phyloP scores from a whole-genome alignment of 2,888 invertebrate genomes.

The Thysanoteuthis rhombus region DNA sequence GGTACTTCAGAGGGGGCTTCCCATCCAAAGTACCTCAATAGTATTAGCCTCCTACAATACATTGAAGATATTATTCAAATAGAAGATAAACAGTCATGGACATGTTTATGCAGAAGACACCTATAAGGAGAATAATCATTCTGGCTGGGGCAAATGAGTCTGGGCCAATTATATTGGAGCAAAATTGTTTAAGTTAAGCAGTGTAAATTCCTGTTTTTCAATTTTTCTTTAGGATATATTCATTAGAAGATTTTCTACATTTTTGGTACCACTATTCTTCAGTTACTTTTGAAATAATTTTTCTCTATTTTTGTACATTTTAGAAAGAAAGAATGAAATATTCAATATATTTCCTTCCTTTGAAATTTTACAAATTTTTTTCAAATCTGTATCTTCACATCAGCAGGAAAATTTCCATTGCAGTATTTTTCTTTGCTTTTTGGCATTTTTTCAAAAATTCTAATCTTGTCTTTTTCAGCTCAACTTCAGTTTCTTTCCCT shows the following conservation, averaged over 20 bases:
- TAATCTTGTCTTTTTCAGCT: not conserved
- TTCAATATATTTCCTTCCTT: not conserved
- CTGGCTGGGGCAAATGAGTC: no score
- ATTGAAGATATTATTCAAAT: no score
- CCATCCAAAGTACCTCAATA: no score
- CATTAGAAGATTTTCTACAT: not conserved
- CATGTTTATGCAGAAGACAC: no score
- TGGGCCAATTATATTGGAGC: no score
- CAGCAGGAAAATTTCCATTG: not conserved
- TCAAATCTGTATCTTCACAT: not conserved
- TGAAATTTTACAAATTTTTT: not conserved
- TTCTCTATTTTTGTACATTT: not conserved
- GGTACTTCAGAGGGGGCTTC: no score
- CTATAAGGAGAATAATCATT: no score
- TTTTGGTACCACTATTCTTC: not conserved
- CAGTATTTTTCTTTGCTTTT: not conserved
- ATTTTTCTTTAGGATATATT: not conserved
- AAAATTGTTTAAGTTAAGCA: no score
- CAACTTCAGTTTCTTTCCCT: not conserved
- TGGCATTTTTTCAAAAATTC: not conserved
- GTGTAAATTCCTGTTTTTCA: no score
- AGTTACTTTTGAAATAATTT: not conserved
- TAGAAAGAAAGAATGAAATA: not conserved
- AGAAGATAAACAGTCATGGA: no score
- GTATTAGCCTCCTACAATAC: no score